These are phyloP conservation scores for Psittacula echo DNA, from an alignment of 2,797 vertebrate species.

Conservation along the genomic window DNA sequence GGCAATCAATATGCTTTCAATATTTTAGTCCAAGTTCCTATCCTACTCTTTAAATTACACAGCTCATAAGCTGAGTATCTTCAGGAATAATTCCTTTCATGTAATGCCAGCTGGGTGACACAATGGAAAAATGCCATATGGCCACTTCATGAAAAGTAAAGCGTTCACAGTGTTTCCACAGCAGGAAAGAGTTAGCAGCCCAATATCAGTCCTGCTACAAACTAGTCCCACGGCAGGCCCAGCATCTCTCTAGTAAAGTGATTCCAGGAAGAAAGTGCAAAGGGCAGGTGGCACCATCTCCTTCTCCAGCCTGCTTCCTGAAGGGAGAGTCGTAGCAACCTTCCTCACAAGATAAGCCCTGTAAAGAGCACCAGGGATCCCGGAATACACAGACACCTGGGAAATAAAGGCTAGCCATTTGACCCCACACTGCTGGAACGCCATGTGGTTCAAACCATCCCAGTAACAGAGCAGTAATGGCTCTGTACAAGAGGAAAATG, in stretches of 20 bases:
- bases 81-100: constrained; percentile 56
- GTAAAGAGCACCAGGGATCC: background rate
- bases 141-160: constrained; percentile 35
- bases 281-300: background rate
- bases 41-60: constrained; percentile 36
- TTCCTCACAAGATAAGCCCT: background rate
- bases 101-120: constrained; percentile 63
- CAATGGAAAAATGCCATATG: constrained; percentile 66
- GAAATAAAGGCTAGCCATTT: background rate
- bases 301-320: background rate
- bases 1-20: constrained; percentile 59
- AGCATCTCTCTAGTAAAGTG: background rate
- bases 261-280: background rate
- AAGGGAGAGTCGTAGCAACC: background rate
- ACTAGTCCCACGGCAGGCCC: background rate
- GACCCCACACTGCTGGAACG: background rate
- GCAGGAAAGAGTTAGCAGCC: constrained; percentile 54
- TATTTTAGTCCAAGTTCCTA: constrained; percentile 27
- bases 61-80: constrained; percentile 48
- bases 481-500: background rate
- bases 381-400: background rate
- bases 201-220: background rate
- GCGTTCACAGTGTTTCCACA: constrained; percentile 21
- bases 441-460: background rate
- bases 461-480: background rate